Evolutionary conservation across 1,140 invertebrate species (phyloP).

Genomic region (Vollenhovia emeryi): DNA sequence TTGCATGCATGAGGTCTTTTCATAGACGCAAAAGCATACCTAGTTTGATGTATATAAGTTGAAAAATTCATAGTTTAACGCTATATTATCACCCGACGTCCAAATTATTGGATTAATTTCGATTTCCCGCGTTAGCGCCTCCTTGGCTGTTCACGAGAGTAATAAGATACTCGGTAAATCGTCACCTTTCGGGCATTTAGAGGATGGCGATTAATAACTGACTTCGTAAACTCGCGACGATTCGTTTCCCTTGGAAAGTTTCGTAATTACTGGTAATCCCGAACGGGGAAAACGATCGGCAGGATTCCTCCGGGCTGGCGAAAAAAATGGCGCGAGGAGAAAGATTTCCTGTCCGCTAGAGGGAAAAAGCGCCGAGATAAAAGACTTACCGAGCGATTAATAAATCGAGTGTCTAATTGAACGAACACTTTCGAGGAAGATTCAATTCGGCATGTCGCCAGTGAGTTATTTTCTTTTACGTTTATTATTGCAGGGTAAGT

Average conservation of each 20-base stretch:
- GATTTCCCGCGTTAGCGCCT: not conserved
- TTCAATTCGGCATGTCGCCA: constrained; percentile 37
- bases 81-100: not conserved
- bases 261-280: constrained; percentile 69
- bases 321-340: constrained; percentile 35
- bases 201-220: constrained; percentile 60
- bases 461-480: constrained; percentile 23
- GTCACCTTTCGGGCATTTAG: constrained; percentile 18
- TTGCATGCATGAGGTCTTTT: not conserved
- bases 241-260: constrained; percentile 58
- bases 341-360: constrained; percentile 46
- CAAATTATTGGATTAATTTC: constrained; percentile 38
- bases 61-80: not conserved
- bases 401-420: constrained; percentile 62
- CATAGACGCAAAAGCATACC: not conserved
- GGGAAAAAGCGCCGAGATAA: constrained; percentile 44
- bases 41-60: not conserved
- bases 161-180: constrained; percentile 35
- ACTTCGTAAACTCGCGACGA: constrained; percentile 50
- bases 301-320: not conserved
- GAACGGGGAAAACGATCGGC: constrained; percentile 45
- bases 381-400: constrained; percentile 57
- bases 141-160: not conserved
- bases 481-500: constrained; percentile 36
- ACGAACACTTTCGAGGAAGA: constrained; percentile 43